Evolutionary conservation across 2,888 invertebrate genomes (phyloP), one percentile per base, ranked within the genome.

Genomic region (Eutolmus rufibarbis): DNA sequence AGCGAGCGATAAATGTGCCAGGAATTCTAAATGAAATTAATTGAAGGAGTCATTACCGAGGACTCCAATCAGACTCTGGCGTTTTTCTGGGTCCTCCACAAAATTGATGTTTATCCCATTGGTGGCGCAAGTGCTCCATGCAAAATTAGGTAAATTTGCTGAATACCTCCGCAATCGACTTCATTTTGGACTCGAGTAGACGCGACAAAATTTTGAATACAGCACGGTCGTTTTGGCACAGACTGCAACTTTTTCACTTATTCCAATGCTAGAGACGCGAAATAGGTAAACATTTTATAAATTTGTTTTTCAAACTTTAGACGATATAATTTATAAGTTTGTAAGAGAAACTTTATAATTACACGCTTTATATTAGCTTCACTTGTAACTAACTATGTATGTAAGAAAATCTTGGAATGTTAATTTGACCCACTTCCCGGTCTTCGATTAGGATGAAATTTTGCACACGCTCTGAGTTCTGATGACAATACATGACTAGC

Each of bases 1-100:
- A n/a, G 46, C 23, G 34, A 31, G 34, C 46, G n/a, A 51, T 74
- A 85, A 85, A 85, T 74, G 85, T 85, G 43, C 46, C 74, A 46
- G 74, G 74, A 74, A 85, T 85, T 85, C 85, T 85, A 74, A 85
- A 74, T 85, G 74, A 85, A 85, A 85, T 85, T 85, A 85, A 85
- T 85, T 85, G 85, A 85, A 85, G 74, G 74, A 40, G 85, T 85
- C 85, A 85, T 85, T 85, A 85, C 74, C 2, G 74, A 34, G 85
- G 85, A 74, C 74, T 85, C 85, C 85, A 85, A 85, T 85, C 74
- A 85, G 74, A 85, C 43, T 46, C 43, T 12, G 74, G 74, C 74
- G 85, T 43, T 74, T 74, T 85, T 74, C 43, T 85, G 23, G 51
- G 74, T 46, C n/a, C 85, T 85, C 46, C n/a, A 74, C 23, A 43